Evolutionary conservation across 2,888 invertebrate genomes (phyloP).

Genomic region (Tyria jacobaeae): DNA sequence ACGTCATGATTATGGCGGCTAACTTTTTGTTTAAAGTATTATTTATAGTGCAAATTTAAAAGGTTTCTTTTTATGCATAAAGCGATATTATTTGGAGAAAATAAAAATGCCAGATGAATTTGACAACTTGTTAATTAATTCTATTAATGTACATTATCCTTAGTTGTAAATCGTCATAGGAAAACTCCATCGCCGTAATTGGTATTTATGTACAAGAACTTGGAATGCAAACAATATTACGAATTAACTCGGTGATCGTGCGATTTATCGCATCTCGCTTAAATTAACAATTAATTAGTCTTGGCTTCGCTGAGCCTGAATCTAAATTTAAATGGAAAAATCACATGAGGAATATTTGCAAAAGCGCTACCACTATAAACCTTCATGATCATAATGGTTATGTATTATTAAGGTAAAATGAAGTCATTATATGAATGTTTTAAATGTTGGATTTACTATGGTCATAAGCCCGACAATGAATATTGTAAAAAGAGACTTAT

Average conservation of each 20-base stretch:
- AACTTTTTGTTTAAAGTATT: too few species aligned
- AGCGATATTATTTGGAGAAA: too few species aligned
- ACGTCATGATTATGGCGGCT: too few species aligned
- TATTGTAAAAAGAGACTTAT: too few species aligned
- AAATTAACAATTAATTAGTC: conserved; percentile 30
- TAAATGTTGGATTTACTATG: neutral
- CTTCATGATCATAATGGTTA: conserved; percentile 9
- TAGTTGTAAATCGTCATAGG: neutral
- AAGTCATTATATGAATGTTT: neutral
- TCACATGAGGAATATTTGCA: conserved; percentile 18
- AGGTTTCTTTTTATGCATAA: too few species aligned
- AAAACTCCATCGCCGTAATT: conserved; percentile 4
- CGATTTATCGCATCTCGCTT: conserved; percentile 33
- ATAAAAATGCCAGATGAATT: neutral
- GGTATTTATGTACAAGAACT: conserved; percentile 20
- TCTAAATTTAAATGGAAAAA: conserved; percentile 30
- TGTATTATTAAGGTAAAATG: neutral
- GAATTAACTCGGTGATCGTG: conserved; percentile 25
- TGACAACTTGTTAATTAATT: neutral
- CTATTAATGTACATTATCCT: neutral
- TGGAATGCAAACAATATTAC: conserved; percentile 27
- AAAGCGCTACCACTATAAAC: conserved; percentile 23
- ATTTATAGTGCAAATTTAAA: too few species aligned
- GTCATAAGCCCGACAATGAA: too few species aligned
- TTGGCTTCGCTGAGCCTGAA: conserved; percentile 1